Conservation (phyloP, 2,888 invertebrate genomes). For the Lissonota sp. region DNA sequence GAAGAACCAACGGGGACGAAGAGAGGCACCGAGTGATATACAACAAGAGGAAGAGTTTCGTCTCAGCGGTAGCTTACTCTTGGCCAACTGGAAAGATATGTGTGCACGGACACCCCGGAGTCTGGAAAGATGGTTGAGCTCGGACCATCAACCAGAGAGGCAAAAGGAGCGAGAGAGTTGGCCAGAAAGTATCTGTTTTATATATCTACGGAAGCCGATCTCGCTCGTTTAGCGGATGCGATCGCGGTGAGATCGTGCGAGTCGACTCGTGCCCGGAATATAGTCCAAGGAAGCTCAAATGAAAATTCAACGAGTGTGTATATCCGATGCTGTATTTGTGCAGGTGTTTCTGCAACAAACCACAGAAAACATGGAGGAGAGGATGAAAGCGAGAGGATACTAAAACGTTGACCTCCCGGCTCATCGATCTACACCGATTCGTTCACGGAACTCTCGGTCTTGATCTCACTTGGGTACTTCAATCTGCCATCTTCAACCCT, state of each 20-base stretch:
- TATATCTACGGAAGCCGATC: slow-evolving; percentile 69
- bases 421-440: background rate
- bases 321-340: slow-evolving; percentile 37
- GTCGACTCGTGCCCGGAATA: slow-evolving; percentile 8
- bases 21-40: slow-evolving; percentile 29
- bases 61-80: slow-evolving; percentile 14
- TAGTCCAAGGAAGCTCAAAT: slow-evolving; percentile 21
- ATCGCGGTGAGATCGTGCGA: slow-evolving; percentile 45
- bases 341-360: slow-evolving; percentile 41
- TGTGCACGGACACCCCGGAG: slow-evolving; percentile 26
- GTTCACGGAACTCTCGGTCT: background rate
- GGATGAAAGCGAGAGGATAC: background rate
- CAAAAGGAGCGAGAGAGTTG: background rate
- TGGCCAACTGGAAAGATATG: slow-evolving; percentile 34
- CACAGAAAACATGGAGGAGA: background rate
- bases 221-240: slow-evolving; percentile 52
- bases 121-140: no score
- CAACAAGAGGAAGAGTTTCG: slow-evolving; percentile 37
- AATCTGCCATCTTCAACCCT: background rate
- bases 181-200: no score
- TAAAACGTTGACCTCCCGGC: background rate
- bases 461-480: background rate
- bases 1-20: background rate
- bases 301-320: slow-evolving; percentile 41
- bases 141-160: slow-evolving; percentile 6